Conservation (phyloP, 2,888 invertebrate genomes). For the Adela reaumurella region DNA sequence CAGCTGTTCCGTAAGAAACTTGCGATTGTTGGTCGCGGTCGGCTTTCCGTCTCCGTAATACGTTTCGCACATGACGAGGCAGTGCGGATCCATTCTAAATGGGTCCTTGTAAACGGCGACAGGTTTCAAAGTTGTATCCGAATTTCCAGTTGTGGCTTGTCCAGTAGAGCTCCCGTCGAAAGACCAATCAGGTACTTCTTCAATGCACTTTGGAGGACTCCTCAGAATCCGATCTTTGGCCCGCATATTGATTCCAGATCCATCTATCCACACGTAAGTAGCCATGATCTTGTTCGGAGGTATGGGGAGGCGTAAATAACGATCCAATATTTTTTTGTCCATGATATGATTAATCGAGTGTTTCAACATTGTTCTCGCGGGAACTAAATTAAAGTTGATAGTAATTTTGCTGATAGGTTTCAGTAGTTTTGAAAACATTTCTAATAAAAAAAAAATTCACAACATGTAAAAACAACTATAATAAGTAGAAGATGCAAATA, state of each 20-base stretch:
- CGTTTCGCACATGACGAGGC: constrained; percentile 82
- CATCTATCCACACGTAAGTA: constrained; percentile 78
- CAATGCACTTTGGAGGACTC: constrained; percentile 55
- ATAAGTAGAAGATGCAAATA: too few species aligned
- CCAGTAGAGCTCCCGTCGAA: constrained; percentile 91
- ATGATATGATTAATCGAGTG: constrained; percentile 44
- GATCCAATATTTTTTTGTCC: constrained; percentile 44
- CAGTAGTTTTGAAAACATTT: too few species aligned
- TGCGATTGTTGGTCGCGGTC: constrained; percentile 68
- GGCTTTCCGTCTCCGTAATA: constrained; percentile 73
- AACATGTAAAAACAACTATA: too few species aligned
- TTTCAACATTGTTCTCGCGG: constrained; percentile 27
- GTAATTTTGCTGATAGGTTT: not conserved
- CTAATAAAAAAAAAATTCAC: too few species aligned
- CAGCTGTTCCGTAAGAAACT: constrained; percentile 67
- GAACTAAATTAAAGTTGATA: constrained; percentile 1
- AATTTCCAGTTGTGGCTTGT: constrained; percentile 76
- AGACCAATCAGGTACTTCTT: constrained; percentile 73
- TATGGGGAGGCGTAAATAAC: constrained; percentile 54
- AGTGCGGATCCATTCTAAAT: constrained; percentile 83
- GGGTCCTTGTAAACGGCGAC: constrained; percentile 88
- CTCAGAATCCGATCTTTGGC: constrained; percentile 65
- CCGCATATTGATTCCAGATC: constrained; percentile 68
- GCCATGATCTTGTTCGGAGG: constrained; percentile 60
- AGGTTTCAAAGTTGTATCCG: constrained; percentile 86